Conservation (phyloP, 2,113 vertebrate genomes). For the Colossoma macropomum region DNA sequence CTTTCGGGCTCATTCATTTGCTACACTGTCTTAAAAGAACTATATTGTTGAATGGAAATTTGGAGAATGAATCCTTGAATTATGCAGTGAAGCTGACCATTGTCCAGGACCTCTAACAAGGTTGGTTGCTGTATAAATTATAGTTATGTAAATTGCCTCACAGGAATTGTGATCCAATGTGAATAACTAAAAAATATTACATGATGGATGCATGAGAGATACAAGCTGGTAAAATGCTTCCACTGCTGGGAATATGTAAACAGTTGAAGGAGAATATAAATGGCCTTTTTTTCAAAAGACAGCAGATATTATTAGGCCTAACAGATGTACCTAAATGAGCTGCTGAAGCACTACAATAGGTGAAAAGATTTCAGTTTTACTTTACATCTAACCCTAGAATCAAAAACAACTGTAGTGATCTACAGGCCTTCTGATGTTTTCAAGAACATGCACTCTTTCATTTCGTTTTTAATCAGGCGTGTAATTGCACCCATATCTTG, state of each 20-base stretch:
- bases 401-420: not conserved
- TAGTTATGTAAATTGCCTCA: not conserved
- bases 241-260: not conserved
- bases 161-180: not conserved
- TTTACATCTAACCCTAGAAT: not conserved
- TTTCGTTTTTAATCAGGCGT: not conserved
- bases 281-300: not conserved
- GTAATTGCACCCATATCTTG: not conserved
- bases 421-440: constrained; percentile 6
- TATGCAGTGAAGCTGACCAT: too few relatives aligned
- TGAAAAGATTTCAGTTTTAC: not conserved
- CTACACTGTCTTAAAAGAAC: too few relatives aligned
- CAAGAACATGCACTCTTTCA: not conserved
- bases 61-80: too few relatives aligned
- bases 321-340: too few relatives aligned
- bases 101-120: too few relatives aligned
- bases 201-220: not conserved
- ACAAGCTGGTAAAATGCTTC: too few relatives aligned
- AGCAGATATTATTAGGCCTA: not conserved
- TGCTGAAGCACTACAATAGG: not conserved
- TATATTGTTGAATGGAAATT: too few relatives aligned
- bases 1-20: too few relatives aligned
- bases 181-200: not conserved
- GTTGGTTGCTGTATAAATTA: not conserved
- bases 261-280: not conserved